A percentile compares a stretch with the other conserved stretches of the same genome.
phyloP scores from a whole-genome alignment of 2,888 invertebrate species.

The Dicyrtoma fusca region DNA sequence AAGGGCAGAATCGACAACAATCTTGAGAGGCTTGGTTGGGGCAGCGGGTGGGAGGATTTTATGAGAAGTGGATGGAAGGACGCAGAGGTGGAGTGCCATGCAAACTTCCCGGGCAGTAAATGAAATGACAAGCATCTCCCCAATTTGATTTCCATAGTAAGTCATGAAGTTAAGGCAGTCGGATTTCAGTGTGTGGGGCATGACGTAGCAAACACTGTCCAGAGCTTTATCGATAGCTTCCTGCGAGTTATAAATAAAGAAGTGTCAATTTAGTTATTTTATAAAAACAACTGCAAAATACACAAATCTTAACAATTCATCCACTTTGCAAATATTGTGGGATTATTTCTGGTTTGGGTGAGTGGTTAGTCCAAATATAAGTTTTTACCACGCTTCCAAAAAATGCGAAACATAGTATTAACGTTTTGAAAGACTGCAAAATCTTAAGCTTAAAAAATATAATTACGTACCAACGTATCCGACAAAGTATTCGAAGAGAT shows the following conservation, averaged over 20 bases:
- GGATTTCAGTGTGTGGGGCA: constrained; percentile 67
- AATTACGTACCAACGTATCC: too few species aligned
- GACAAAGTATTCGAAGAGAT: too few species aligned
- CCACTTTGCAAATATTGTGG: too few species aligned
- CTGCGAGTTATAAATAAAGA: too few species aligned
- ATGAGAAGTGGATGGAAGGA: constrained; percentile 58
- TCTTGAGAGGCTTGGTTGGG: neutral
- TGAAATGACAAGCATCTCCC: constrained; percentile 78
- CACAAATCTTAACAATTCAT: too few species aligned
- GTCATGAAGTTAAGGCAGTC: constrained; percentile 78
- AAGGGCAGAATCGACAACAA: constrained; percentile 35
- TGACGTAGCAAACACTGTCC: constrained; percentile 70
- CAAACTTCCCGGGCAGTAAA: constrained; percentile 77
- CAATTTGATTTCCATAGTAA: constrained; percentile 73
- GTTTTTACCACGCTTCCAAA: too few species aligned
- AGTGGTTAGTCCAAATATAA: too few species aligned
- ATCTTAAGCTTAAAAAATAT: too few species aligned
- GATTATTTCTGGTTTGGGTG: too few species aligned
- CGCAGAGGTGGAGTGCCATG: constrained; percentile 74
- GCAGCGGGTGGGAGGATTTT: constrained; percentile 3
- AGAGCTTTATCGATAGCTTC: constrained; percentile 71
- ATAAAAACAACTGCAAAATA: neutral
- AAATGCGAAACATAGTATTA: too few species aligned
- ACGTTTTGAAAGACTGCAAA: too few species aligned
- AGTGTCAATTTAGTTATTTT: constrained; percentile 12